phyloP scores from a whole-genome alignment of 2,888 invertebrate genomes.

The Hemaris fuciformis region DNA sequence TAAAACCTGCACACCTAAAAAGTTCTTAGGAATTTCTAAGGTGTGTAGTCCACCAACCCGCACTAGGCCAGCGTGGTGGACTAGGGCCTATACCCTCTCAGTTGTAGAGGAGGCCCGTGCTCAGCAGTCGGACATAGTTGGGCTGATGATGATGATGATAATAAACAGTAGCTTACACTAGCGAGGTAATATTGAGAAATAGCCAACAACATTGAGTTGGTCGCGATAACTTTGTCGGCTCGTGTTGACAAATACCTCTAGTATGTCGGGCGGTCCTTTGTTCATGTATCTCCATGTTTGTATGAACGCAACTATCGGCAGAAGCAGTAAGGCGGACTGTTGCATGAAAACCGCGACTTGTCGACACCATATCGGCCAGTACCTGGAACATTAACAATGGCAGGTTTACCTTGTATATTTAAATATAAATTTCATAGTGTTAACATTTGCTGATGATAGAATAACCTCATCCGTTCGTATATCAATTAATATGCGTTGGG shows the following conservation, averaged over 20 bases:
- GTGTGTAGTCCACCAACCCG: too few relatives aligned
- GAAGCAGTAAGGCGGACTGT: constrained; percentile 86
- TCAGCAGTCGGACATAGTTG: too few relatives aligned
- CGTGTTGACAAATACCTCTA: constrained; percentile 84
- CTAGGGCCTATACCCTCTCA: too few relatives aligned
- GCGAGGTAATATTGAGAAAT: background rate
- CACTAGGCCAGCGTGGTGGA: too few relatives aligned
- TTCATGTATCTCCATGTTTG: constrained; percentile 88
- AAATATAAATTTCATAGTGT: too few relatives aligned
- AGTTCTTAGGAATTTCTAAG: too few relatives aligned
- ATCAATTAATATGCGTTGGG: too few relatives aligned
- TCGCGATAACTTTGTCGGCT: background rate
- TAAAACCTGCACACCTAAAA: too few relatives aligned
- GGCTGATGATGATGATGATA: background rate
- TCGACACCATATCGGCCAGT: constrained; percentile 90
- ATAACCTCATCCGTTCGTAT: too few relatives aligned
- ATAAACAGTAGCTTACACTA: background rate
- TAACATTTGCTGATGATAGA: too few relatives aligned
- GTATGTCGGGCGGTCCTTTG: constrained; percentile 91
- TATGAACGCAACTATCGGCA: constrained; percentile 87
- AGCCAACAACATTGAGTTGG: background rate
- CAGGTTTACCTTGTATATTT: too few relatives aligned
- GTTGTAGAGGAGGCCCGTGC: too few relatives aligned
- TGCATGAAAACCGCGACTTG: constrained; percentile 88
- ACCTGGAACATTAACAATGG: constrained; percentile 74